These are phyloP conservation scores for Ophion obscuratus DNA, from an alignment of 2,888 invertebrate genomes.

Conservation along the genomic window DNA sequence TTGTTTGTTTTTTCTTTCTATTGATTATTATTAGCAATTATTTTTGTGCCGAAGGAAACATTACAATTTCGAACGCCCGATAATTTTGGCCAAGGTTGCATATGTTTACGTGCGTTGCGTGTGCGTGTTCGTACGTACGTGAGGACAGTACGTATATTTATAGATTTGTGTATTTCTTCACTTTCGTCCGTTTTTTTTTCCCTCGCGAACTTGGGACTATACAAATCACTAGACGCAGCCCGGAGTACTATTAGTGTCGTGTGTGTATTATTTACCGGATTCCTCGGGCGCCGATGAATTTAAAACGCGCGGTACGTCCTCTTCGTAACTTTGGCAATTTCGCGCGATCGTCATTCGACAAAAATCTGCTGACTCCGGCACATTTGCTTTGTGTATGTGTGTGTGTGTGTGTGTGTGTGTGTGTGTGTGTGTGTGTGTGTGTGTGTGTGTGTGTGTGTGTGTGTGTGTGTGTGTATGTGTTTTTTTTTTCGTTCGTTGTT, in stretches of 20 bases:
- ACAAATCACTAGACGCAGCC: constrained; percentile 43
- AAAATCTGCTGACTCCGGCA: constrained; percentile 48
- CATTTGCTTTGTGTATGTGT: neutral
- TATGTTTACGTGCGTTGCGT: neutral
- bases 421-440: neutral
- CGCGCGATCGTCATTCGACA: constrained; percentile 38
- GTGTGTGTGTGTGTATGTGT: neutral
- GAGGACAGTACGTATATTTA: neutral
- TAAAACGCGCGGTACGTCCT: neutral
- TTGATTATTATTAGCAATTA: neutral
- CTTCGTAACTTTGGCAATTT: constrained; percentile 15
- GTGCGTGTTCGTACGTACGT: neutral
- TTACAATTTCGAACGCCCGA: neutral
- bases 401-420: neutral
- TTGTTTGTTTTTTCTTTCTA: neutral
- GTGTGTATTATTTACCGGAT: neutral
- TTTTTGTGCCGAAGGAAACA: neutral
- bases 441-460: neutral
- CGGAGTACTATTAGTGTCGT: constrained; percentile 15
- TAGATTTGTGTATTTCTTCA: neutral
- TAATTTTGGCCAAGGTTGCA: neutral
- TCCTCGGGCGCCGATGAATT: neutral
- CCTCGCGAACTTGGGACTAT: constrained; percentile 44
- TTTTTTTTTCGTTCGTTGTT: constrained; percentile 24
- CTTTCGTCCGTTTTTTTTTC: constrained; percentile 7